phyloP scores from a whole-genome alignment of 2,113 vertebrate species.

The Hippopotamus amphibius region DNA sequence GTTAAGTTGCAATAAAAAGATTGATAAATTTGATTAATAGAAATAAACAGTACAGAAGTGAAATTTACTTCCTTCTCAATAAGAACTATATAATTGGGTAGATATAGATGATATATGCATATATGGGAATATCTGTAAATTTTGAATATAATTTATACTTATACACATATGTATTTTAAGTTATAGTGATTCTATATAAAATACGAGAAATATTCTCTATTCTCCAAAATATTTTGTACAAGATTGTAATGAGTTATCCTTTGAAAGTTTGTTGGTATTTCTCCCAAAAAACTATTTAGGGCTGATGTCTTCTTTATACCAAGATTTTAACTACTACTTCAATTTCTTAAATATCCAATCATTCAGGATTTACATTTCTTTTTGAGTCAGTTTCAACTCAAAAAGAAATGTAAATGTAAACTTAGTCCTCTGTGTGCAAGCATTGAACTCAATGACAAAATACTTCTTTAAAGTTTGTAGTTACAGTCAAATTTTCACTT shows the following conservation, averaged over 20 bases:
- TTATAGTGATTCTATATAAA: background rate
- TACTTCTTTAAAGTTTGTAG: background rate
- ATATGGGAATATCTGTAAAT: background rate
- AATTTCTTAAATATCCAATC: background rate
- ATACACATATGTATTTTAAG: background rate
- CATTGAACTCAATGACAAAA: background rate
- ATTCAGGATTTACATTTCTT: background rate
- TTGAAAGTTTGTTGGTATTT: background rate
- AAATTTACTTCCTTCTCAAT: background rate
- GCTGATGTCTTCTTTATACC: background rate
- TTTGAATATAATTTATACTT: background rate
- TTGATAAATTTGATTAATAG: background rate
- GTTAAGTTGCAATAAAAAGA: background rate
- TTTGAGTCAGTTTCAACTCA: background rate
- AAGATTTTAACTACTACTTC: background rate
- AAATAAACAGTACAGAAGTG: background rate
- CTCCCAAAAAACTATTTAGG: background rate
- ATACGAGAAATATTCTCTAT: background rate
- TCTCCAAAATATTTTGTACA: background rate
- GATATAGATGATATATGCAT: background rate
- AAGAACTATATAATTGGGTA: background rate
- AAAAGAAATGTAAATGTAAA: too few relatives aligned
- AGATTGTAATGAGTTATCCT: background rate
- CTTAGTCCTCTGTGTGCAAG: background rate
- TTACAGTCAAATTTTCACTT: background rate